A percentile compares a stretch with the other conserved stretches of the same genome.
These are phyloP conservation scores for Anthophora plumipes DNA, from an alignment of 2,888 invertebrate species.

Conservation along the genomic window DNA sequence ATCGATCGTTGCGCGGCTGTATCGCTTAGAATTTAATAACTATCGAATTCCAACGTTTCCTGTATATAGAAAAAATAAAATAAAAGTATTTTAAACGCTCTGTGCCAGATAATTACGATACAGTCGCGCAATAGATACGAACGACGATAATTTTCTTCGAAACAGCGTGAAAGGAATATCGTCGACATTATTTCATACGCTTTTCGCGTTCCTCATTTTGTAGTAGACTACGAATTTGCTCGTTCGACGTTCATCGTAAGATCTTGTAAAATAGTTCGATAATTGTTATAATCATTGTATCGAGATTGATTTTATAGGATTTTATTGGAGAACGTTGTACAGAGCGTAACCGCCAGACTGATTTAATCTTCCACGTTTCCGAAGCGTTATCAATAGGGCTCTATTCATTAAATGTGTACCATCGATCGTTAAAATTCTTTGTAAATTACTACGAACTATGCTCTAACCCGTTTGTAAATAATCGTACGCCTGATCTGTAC, in stretches of 20 bases:
- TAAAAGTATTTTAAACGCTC: slow-evolving; percentile 30
- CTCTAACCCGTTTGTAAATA: slow-evolving; percentile 76
- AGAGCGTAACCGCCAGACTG: slow-evolving; percentile 77
- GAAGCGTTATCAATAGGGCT: slow-evolving; percentile 35
- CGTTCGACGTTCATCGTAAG: slow-evolving; percentile 17
- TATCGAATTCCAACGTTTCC: slow-evolving; percentile 31
- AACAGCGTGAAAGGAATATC: neutral
- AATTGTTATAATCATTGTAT: neutral
- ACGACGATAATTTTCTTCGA: neutral
- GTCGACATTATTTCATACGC: slow-evolving; percentile 5
- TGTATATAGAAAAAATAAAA: too few species aligned
- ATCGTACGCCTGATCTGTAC: slow-evolving; percentile 71
- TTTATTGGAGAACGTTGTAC: slow-evolving; percentile 33
- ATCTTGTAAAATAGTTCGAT: neutral
- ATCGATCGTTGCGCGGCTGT: slow-evolving; percentile 51
- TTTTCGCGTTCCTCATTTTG: slow-evolving; percentile 46
- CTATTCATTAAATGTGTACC: slow-evolving; percentile 6
- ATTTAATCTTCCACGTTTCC: slow-evolving; percentile 67
- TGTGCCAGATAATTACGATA: slow-evolving; percentile 66
- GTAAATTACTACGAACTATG: slow-evolving; percentile 77
- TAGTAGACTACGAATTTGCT: slow-evolving; percentile 23
- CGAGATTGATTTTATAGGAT: neutral
- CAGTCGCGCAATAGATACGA: slow-evolving; percentile 44
- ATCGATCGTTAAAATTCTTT: slow-evolving; percentile 66
- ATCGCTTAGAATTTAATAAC: slow-evolving; percentile 46